phyloP scores from a whole-genome alignment of 2,113 vertebrate species.

The Upupa epops region DNA sequence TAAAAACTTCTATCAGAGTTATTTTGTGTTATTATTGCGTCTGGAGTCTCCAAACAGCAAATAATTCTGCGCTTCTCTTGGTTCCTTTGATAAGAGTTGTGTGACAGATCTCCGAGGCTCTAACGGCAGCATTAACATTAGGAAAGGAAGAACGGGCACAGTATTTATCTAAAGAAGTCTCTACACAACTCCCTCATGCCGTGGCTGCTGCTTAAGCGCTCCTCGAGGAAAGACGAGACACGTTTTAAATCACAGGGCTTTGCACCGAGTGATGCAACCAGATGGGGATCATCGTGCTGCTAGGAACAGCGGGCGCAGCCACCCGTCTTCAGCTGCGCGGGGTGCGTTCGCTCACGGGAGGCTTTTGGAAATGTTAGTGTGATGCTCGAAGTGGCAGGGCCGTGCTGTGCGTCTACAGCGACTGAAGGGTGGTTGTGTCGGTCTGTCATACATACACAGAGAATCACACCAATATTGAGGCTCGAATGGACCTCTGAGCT shows the following conservation, averaged over 20 bases:
- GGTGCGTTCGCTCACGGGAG: neutral
- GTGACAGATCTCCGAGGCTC: slow-evolving; percentile 15
- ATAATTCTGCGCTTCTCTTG: slow-evolving; percentile 39
- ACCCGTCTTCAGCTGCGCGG: neutral
- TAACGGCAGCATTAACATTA: slow-evolving; percentile 10
- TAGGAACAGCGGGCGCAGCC: neutral
- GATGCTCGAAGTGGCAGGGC: neutral
- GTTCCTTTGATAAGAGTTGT: slow-evolving; percentile 41
- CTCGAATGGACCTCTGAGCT: no score
- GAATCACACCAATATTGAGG: no score
- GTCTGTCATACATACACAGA: no score
- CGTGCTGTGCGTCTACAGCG: neutral
- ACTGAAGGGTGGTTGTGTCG: neutral
- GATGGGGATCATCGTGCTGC: neutral
- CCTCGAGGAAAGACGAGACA: neutral
- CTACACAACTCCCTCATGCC: neutral
- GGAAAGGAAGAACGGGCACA: slow-evolving; percentile 32
- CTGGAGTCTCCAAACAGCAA: slow-evolving; percentile 61
- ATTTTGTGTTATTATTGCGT: slow-evolving; percentile 36
- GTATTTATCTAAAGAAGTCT: neutral
- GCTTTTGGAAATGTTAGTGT: neutral
- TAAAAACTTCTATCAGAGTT: slow-evolving; percentile 53
- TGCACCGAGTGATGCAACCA: neutral
- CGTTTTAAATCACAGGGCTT: neutral
- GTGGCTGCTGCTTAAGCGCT: slow-evolving; percentile 6